phyloP scores from a whole-genome alignment of 2,113 vertebrate species.

The Mobula hypostoma region DNA sequence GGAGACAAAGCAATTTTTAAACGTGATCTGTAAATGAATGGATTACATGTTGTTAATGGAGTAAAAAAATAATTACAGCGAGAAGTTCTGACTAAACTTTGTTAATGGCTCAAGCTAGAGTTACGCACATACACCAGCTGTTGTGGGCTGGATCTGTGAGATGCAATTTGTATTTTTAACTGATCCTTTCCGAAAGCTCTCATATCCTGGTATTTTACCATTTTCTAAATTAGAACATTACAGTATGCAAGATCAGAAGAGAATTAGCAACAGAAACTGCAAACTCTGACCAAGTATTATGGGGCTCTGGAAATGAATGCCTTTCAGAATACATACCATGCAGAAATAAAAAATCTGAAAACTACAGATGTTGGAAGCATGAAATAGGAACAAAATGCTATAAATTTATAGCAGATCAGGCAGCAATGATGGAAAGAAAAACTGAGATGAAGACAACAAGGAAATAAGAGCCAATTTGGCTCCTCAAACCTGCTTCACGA shows the following conservation, averaged over 20 bases:
- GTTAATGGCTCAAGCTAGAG: slow-evolving; percentile 62
- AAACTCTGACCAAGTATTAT: neutral
- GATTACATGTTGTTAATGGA: neutral
- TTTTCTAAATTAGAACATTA: slow-evolving; percentile 60
- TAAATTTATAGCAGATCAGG: too few species aligned
- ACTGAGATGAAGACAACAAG: too few species aligned
- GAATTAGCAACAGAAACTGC: slow-evolving; percentile 46
- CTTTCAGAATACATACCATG: neutral
- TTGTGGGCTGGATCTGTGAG: slow-evolving; percentile 52
- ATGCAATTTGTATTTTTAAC: slow-evolving; percentile 61
- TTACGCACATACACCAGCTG: slow-evolving; percentile 54
- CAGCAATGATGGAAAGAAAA: too few species aligned
- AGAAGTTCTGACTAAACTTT: slow-evolving; percentile 55
- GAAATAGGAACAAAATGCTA: neutral
- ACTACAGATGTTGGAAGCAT: neutral
- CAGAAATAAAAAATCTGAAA: neutral
- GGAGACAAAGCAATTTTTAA: neutral
- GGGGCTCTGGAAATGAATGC: neutral
- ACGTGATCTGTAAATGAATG: neutral
- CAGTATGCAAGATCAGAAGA: slow-evolving; percentile 47
- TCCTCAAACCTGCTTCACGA: too few species aligned
- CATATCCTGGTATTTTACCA: slow-evolving; percentile 59
- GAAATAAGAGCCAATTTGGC: too few species aligned
- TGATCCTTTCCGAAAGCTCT: slow-evolving; percentile 66
- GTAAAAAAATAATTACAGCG: neutral